Evolutionary conservation across 1,140 invertebrate genomes (phyloP), one percentile per base, ranked within the genome.

Genomic region (Matsumurasca onukii): DNA sequence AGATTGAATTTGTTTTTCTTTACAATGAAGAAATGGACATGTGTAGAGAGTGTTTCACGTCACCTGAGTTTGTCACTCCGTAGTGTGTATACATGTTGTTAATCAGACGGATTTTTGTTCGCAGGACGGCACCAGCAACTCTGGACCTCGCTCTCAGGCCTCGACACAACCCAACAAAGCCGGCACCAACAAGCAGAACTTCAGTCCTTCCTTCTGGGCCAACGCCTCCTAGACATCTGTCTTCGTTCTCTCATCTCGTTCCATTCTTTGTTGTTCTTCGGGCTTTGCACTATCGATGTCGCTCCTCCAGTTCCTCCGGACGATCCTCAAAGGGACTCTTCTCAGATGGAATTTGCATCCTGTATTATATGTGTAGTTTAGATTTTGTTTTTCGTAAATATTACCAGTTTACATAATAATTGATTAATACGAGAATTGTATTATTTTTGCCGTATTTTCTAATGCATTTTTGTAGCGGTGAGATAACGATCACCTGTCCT

Each of bases 91-190:
- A n/a, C n/a, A n/a, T n/a, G n/a, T n/a, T n/a, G n/a, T n/a, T n/a
- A n/a, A n/a, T n/a, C n/a, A n/a, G n/a, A n/a, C n/a, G n/a, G n/a
- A n/a, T n/a, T n/a, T n/a, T n/a, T n/a, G n/a, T n/a, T 78, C 78
- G 3, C 82, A 89, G 82, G 88, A 90, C 74, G 86, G 87, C 49
- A 80, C 81, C 22, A 88, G 83, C 74, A 87, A 82, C 75, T 84
- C 83, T 67, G 87, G 86, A 27, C 88, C 89, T 74, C 83, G 88
- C 73, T 84, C 87, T 64, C 88, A 87, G 72, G 81, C 85, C 61
- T 86, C 84, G 73, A 86, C 85, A 74, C 87, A 88, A 76, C 86
- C 87, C 52, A 77, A 76, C 57, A 89, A 90, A 77, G 81, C 86
- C 69, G 86, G 86, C 71, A 82, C 85, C 25, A 90, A 90, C 75